phyloP scores from a whole-genome alignment of 2,113 vertebrate species.

The Actenoides lindsayi region DNA sequence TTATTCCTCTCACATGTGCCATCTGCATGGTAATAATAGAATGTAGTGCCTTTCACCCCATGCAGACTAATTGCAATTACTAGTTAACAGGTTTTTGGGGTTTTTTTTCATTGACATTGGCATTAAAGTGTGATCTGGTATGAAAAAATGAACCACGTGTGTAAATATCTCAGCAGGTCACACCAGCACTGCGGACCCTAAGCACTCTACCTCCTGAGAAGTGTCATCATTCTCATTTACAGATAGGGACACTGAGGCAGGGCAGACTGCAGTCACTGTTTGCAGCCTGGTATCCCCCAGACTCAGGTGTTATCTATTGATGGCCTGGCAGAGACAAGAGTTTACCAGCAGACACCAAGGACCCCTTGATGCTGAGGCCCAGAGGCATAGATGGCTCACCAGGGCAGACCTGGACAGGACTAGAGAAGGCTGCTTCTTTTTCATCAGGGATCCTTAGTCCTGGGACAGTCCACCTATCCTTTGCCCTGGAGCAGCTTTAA shows the following conservation, averaged over 20 bases:
- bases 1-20: background rate
- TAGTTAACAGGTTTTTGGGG: background rate
- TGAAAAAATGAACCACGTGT: background rate
- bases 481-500: background rate
- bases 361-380: background rate
- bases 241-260: background rate
- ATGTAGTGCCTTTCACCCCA: background rate
- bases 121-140: background rate
- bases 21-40: background rate
- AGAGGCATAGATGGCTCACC: background rate
- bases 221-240: background rate
- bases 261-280: background rate
- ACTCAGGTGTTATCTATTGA: background rate
- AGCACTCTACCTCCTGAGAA: background rate
- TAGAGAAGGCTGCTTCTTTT: background rate
- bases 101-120: background rate
- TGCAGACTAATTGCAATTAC: background rate
- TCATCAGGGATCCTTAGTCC: fast-evolving
- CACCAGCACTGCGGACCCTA: background rate
- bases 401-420: background rate
- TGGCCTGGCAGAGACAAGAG: background rate
- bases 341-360: background rate
- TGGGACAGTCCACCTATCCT: background rate
- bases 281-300: background rate
- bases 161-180: background rate